These are phyloP conservation scores for Bombyx huttoni DNA, from an alignment of 2,888 invertebrate genomes.

Conservation along the genomic window DNA sequence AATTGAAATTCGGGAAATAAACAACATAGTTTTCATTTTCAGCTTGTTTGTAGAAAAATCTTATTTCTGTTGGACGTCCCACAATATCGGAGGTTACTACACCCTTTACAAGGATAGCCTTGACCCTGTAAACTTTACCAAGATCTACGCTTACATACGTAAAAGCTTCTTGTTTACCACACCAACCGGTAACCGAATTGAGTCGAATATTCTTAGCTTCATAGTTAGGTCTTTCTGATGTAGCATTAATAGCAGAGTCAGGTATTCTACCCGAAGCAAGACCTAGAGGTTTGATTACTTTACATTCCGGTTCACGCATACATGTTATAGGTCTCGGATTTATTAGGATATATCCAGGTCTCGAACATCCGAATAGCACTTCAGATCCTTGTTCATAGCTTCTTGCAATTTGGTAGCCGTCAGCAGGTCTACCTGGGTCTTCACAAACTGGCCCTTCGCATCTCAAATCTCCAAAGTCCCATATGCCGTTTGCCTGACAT, in stretches of 20 bases:
- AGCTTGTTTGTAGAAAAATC: slow-evolving; percentile 96
- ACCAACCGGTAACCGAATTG: slow-evolving; percentile 96
- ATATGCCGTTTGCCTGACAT: slow-evolving; percentile 92
- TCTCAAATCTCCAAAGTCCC: slow-evolving; percentile 96
- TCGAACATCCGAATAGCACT: slow-evolving; percentile 89
- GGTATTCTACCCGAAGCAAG: slow-evolving; percentile 93
- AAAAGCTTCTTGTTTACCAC: slow-evolving; percentile 96
- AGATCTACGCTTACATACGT: slow-evolving; percentile 96
- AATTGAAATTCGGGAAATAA: slow-evolving; percentile 96
- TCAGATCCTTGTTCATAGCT: slow-evolving; percentile 92
- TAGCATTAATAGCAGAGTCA: slow-evolving; percentile 95
- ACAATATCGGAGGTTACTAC: slow-evolving; percentile 96
- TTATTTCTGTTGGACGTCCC: slow-evolving; percentile 94
- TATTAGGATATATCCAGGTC: slow-evolving; percentile 93
- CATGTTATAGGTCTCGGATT: slow-evolving; percentile 93
- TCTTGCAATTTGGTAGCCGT: slow-evolving; percentile 87
- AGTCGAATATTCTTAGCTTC: slow-evolving; percentile 90
- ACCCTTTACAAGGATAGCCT: slow-evolving; percentile 93
- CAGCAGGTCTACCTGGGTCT: slow-evolving; percentile 94
- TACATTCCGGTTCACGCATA: slow-evolving; percentile 93
- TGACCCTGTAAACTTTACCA: slow-evolving; percentile 92
- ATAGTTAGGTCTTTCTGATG: slow-evolving; percentile 93
- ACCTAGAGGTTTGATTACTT: slow-evolving; percentile 91
- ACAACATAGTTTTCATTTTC: slow-evolving; percentile 96
- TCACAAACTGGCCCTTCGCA: slow-evolving; percentile 98